phyloP scores from a whole-genome alignment of 2,113 vertebrate species.

The Tauraco erythrolophus region DNA sequence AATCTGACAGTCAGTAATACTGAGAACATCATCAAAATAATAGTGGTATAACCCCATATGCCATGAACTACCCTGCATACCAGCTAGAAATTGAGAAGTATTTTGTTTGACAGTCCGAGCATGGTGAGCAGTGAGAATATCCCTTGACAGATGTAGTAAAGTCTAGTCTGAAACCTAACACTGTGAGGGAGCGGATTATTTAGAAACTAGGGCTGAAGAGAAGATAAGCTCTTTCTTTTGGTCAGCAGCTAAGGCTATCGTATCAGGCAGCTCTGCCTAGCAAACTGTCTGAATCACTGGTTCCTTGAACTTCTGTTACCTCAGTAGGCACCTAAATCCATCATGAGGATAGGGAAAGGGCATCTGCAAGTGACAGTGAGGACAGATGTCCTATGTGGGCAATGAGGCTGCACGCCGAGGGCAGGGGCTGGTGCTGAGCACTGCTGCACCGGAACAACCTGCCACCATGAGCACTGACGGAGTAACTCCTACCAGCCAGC shows the following conservation, averaged over 20 bases:
- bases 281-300: neutral
- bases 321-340: neutral
- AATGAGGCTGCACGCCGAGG: accelerated
- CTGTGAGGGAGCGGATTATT: neutral
- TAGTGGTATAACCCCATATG: neutral
- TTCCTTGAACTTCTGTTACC: neutral
- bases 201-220: neutral
- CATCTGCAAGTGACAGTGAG: too few relatives aligned
- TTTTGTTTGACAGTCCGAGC: neutral
- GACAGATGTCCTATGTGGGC: accelerated
- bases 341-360: accelerated
- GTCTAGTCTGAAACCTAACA: neutral
- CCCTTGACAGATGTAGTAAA: neutral
- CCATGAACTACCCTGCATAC: neutral
- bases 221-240: neutral
- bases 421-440: neutral
- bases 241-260: neutral
- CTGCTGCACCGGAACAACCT: neutral
- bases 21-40: neutral
- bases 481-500: neutral
- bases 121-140: neutral
- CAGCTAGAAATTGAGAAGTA: neutral
- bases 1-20: neutral
- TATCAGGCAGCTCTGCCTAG: neutral
- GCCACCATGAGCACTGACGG: neutral